Base-by-base conservation (phyloP, 2,888 invertebrate species). In the Drosophila atroscutellata region DNA sequence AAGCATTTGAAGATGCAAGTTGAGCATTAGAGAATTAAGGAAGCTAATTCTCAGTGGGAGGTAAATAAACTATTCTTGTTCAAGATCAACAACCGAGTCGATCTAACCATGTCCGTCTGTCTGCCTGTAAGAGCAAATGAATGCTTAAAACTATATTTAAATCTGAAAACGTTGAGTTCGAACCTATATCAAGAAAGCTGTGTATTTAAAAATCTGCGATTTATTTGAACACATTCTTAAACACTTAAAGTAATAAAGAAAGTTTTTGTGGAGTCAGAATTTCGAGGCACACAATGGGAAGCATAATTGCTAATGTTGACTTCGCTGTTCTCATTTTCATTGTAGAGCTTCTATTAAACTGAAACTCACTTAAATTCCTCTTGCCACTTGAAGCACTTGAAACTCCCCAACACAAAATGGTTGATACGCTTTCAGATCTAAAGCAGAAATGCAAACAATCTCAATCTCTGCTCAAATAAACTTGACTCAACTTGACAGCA, bases 401-500 rank as follows among this genome's bases (percentile, higher is more conserved):
- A 15, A 34, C 24, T 15, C 18, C 15, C 2, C 45, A 37, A 20
- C 36, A 24, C 20, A 7, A 55, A 20, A 24, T 11, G 11, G 2
- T 68, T 49, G n/a, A 32, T 32, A 54, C 64, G 24, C 32, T 36
- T 30, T 28, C 28, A 49, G 56, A 39, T 42, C 36, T 51, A 39
- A 32, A 56, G 8, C 37, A 32, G 18, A 18, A 34, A 8, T 32
- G 26, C 32, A 57, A 50, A 57, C 34, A 61, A 61, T 56, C 57
- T 50, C 42, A 71, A 50, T 59, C 51, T 56, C 52, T 34, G 47
- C 60, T 68, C 37, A 36, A 64, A 64, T 26, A 32, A 30, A 37
- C 26, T 68, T 69, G 56, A 57, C 36, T 49, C 57, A 59, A 66
- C 62, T 78, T 62, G 51, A 62, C 55, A 50, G 28, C 24, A 45